Evolutionary conservation across 2,113 vertebrate species (phyloP).

Genomic region (Seriola aureovittata): DNA sequence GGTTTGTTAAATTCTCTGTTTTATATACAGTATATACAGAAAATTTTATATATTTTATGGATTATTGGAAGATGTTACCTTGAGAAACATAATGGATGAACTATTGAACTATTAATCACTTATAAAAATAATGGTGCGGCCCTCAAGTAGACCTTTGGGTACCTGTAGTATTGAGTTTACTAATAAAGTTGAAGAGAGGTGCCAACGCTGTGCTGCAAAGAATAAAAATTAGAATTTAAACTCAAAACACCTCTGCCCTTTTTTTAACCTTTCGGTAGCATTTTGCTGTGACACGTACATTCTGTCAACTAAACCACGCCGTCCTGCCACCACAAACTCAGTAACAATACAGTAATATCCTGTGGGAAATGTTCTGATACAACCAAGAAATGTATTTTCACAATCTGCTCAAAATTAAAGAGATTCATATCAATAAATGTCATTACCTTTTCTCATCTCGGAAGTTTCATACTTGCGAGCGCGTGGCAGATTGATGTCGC

Average conservation of each 20-base stretch:
- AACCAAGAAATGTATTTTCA: background rate
- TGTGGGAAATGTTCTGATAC: background rate
- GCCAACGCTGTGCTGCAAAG: too few relatives aligned
- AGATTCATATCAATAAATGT: conserved; percentile 41
- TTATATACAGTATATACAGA: too few relatives aligned
- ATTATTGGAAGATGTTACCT: too few relatives aligned
- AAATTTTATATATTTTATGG: too few relatives aligned
- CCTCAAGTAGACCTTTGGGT: too few relatives aligned
- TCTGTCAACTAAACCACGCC: background rate
- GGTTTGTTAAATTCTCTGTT: too few relatives aligned
- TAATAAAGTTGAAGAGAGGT: too few relatives aligned
- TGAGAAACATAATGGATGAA: too few relatives aligned
- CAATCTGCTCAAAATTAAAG: conserved; percentile 33
- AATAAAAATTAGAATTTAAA: too few relatives aligned
- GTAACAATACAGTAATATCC: background rate
- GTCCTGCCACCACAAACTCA: background rate
- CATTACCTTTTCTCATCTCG: conserved; percentile 11
- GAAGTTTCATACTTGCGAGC: background rate
- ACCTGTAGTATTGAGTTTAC: too few relatives aligned
- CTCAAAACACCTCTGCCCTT: background rate
- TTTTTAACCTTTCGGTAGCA: background rate
- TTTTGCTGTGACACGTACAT: background rate
- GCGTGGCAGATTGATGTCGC: conserved; percentile 20
- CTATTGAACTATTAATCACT: too few relatives aligned
- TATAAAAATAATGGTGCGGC: too few relatives aligned